These are phyloP conservation scores for Mustela lutreola DNA, from an alignment of 2,113 vertebrate genomes.

Conservation along the genomic window DNA sequence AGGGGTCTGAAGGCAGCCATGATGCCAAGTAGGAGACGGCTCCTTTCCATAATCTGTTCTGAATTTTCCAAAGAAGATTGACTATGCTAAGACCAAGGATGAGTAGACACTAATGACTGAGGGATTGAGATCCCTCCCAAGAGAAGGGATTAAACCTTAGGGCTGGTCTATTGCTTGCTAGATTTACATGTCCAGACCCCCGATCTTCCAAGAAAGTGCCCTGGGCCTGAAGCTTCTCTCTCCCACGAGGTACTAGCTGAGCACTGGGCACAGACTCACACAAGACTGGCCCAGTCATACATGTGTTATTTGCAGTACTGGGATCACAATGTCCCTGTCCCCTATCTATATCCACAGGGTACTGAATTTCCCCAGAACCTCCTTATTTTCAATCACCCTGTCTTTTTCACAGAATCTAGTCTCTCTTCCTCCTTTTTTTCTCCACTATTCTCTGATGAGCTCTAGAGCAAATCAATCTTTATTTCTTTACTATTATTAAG, in stretches of 20 bases:
- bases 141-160: accelerated
- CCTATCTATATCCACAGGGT: accelerated
- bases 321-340: background rate
- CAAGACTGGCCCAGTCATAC: accelerated
- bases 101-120: accelerated
- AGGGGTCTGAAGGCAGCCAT: background rate
- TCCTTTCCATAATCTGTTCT: background rate
- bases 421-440: too few species aligned
- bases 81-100: background rate
- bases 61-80: too few species aligned
- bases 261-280: background rate
- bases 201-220: background rate
- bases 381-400: background rate
- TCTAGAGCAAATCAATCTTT: conserved; percentile 59
- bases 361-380: background rate
- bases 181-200: background rate
- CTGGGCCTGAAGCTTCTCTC: background rate
- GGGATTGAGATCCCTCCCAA: accelerated
- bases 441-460: background rate
- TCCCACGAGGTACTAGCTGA: accelerated
- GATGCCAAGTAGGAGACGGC: background rate
- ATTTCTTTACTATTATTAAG: conserved; percentile 18
- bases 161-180: background rate
- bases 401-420: background rate
- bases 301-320: accelerated